phyloP scores from a whole-genome alignment of 30 jellyfish, hydroid and myxozoan genomes.

The Catostylus mosaicus region DNA sequence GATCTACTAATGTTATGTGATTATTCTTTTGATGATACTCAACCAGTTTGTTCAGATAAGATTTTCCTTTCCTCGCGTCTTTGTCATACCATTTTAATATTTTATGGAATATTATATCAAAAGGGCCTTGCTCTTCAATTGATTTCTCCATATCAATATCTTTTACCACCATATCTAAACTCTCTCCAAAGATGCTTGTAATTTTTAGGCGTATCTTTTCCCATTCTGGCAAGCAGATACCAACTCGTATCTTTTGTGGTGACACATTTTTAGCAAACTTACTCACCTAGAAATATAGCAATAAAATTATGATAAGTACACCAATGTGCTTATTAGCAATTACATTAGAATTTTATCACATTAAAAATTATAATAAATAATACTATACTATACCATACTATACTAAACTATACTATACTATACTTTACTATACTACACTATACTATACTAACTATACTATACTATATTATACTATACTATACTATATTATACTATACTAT shows the following conservation, averaged over 20 bases:
- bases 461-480: too few species aligned
- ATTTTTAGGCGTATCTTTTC: conserved; percentile 66
- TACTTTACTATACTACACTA: neutral
- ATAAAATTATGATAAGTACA: too few species aligned
- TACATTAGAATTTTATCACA: neutral
- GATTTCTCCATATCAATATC: conserved; percentile 88
- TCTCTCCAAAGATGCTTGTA: conserved; percentile 56
- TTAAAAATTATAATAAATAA: too few species aligned
- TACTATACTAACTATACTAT: too few species aligned
- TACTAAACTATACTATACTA: too few species aligned
- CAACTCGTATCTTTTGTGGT: conserved; percentile 59
- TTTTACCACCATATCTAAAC: conserved; percentile 55
- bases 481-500: too few species aligned
- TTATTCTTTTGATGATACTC: conserved; percentile 31
- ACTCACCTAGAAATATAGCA: too few species aligned
- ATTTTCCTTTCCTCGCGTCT: conserved; percentile 68
- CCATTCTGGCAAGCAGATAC: conserved; percentile 81
- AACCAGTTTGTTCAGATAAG: conserved; percentile 65
- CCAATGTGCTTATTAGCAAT: too few species aligned
- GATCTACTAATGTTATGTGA: conserved; percentile 71
- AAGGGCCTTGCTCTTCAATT: conserved; percentile 96
- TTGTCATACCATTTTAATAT: conserved; percentile 83
- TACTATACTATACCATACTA: too few species aligned
- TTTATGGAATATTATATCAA: conserved; percentile 91
- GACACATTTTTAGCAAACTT: too few species aligned